Evolutionary conservation across 2,113 vertebrate genomes (phyloP), one percentile per base, ranked within the genome.

Genomic region (Oryzias celebensis): DNA sequence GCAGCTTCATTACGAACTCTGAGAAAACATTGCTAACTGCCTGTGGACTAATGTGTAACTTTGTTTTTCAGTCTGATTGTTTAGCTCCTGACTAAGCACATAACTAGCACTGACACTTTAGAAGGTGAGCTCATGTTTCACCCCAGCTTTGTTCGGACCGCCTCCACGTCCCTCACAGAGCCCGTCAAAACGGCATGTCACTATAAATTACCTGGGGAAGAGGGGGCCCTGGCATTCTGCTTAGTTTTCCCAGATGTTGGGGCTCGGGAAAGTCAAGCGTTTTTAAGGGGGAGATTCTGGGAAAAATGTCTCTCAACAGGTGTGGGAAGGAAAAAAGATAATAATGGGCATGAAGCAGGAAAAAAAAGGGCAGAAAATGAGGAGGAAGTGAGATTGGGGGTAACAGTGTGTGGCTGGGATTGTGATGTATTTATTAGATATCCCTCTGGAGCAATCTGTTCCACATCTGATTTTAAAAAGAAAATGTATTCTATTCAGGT

Each of bases 241-340:
- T 66, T 78, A 62, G 58, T 54, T 83, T 88, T 90, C 87, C 89
- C 91, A 91, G 88, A 91, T 91, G 90, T 70, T 28, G 49, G 22
- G 58, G 58, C 64, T 53, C 46, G 43, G 86, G 82, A 88, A 89
- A 86, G 72, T 60, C 71, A 23, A 31, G 48, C 54, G 60, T 84
- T 87, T 80, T 88, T 88, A 82, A 61, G 75, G 59, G 70, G 45
- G 62, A 62, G 42, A 77, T 87, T 57, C 31, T 70, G 71, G 26
- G 68, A 84, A 84, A 83, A 85, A 82, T 62, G 52, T 73, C 79
- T 75, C 46, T 43, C 47, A 85, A 91, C 89, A 92, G 91, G 90
- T 92, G 91, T 87, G 68, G 68, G 57, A 47, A 55, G 42, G 60
- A 58, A 53, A 14, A 43, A 43, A 51, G 47, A 43, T 12, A 5